Evolutionary conservation across 2,888 invertebrate genomes (phyloP).

Genomic region (Eristalis pertinax): DNA sequence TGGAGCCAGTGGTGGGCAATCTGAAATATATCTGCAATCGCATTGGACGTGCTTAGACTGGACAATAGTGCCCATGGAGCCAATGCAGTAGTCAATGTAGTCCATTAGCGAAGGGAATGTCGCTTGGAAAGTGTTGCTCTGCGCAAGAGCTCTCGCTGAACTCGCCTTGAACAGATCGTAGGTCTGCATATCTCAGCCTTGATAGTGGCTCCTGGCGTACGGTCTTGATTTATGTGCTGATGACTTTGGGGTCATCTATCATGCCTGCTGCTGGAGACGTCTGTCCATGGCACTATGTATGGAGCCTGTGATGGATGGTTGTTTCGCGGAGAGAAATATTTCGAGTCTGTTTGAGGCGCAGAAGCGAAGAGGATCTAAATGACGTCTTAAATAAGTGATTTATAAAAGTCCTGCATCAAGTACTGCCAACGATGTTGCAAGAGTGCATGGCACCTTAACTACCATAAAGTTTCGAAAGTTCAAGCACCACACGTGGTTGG

Average conservation of each 20-base stretch:
- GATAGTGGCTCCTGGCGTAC: neutral
- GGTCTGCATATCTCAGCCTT: neutral
- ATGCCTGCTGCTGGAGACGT: neutral
- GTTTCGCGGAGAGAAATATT: neutral
- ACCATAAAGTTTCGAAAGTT: too few relatives aligned
- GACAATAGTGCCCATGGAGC: slow-evolving; percentile 8
- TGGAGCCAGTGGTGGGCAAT: slow-evolving; percentile 55
- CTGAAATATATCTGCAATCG: slow-evolving; percentile 69
- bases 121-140: neutral
- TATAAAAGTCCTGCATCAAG: too few relatives aligned
- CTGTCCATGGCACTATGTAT: neutral
- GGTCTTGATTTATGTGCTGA: neutral
- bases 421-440: too few relatives aligned
- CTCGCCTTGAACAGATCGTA: neutral
- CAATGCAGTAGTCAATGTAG: slow-evolving; percentile 38
- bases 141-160: neutral
- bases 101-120: slow-evolving; percentile 58
- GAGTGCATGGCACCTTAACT: too few relatives aligned
- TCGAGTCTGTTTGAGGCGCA: neutral
- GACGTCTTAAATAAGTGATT: neutral
- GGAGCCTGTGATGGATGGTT: neutral
- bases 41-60: slow-evolving; percentile 56
- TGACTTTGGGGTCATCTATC: neutral
- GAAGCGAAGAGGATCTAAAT: neutral
- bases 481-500: too few relatives aligned